A percentile compares a stretch with the other conserved stretches of the same genome.
Conservation (phyloP, 2,113 vertebrate species). For the Brachypteracias leptosomus region DNA sequence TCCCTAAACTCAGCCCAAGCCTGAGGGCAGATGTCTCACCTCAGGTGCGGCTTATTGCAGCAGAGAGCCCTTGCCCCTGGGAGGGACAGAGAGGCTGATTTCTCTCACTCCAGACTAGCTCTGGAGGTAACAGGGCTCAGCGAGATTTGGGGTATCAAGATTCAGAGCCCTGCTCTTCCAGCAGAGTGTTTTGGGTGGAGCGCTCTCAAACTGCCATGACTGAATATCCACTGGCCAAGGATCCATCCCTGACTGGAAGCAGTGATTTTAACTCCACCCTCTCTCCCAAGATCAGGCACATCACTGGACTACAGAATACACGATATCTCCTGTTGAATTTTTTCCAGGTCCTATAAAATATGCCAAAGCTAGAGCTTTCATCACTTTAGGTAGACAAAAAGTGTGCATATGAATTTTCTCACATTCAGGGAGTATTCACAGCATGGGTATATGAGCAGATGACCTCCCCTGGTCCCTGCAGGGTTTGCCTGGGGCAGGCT, state of each 20-base stretch:
- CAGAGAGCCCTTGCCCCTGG: background rate
- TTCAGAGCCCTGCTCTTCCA: background rate
- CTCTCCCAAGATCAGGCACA: background rate
- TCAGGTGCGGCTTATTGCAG: background rate
- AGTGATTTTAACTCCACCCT: background rate
- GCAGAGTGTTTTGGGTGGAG: background rate
- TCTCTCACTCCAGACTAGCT: background rate
- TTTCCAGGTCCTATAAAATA: background rate
- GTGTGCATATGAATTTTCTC: background rate
- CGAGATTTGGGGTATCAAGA: background rate
- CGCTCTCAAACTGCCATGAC: background rate
- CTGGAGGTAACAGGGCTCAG: background rate
- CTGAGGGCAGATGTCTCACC: background rate
- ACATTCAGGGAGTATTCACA: background rate
- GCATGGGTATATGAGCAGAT: background rate
- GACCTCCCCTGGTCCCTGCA: background rate
- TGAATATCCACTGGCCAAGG: background rate
- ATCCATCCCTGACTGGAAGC: background rate
- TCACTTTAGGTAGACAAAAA: background rate
- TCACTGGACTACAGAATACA: background rate
- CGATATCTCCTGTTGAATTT: background rate
- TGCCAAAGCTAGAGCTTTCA: background rate
- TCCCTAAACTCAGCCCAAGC: background rate
- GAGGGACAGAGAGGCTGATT: background rate
- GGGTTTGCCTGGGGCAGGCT: background rate